phyloP scores from a whole-genome alignment of 2,888 invertebrate genomes.

The Galerucella pusilla region DNA sequence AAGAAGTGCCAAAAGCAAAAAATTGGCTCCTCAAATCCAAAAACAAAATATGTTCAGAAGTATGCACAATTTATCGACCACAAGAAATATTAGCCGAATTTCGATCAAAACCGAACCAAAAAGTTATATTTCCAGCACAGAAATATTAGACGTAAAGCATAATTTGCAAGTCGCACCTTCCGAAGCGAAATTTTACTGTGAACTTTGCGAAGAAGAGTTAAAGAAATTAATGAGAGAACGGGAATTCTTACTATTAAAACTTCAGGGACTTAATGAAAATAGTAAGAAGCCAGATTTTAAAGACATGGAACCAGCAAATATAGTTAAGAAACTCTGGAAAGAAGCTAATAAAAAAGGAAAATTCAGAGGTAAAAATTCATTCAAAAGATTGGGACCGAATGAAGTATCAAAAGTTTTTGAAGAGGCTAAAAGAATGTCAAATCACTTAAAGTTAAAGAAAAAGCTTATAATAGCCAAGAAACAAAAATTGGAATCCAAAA shows the following conservation, averaged over 20 bases:
- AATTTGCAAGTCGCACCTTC: slow-evolving; percentile 32
- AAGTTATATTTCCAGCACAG: slow-evolving; percentile 23
- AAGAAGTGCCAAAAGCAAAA: slow-evolving; percentile 36
- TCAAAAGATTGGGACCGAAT: slow-evolving; percentile 21
- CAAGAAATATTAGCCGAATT: slow-evolving; percentile 23
- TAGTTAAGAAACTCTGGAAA: slow-evolving; percentile 40
- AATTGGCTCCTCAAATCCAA: slow-evolving; percentile 26
- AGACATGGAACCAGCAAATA: slow-evolving; percentile 35
- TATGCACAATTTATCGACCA: slow-evolving; percentile 17
- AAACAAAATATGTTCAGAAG: slow-evolving; percentile 17
- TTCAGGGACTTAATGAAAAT: slow-evolving; percentile 14
- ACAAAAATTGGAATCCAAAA: slow-evolving; percentile 36
- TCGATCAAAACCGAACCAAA: slow-evolving; percentile 32
- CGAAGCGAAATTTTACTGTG: slow-evolving; percentile 38
- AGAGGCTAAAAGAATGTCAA: slow-evolving; percentile 38
- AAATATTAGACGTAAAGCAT: slow-evolving; percentile 30
- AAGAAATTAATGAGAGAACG: slow-evolving; percentile 37
- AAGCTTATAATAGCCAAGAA: slow-evolving; percentile 32
- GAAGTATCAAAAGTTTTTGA: slow-evolving; percentile 41
- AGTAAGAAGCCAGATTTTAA: slow-evolving; percentile 11
- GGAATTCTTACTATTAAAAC: slow-evolving; percentile 26
- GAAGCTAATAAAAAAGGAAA: slow-evolving; percentile 32
- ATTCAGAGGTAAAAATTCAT: slow-evolving; percentile 1
- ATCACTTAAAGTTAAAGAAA: slow-evolving; percentile 35
- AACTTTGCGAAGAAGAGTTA: slow-evolving; percentile 38